These are phyloP conservation scores for Aphelocoma californica DNA, from an alignment of 2,797 vertebrate species.

Conservation along the genomic window DNA sequence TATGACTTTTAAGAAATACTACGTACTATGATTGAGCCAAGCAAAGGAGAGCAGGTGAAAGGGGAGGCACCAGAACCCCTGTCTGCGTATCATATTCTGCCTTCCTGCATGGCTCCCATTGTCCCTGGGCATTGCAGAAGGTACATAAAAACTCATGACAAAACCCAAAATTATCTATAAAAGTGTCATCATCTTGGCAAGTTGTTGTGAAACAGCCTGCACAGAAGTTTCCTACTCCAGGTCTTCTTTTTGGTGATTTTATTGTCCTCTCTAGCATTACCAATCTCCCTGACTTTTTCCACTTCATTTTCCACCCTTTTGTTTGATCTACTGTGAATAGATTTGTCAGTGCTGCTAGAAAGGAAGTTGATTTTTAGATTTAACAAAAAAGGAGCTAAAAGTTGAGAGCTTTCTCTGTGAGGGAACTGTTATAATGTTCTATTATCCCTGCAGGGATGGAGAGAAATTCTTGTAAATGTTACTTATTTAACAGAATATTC, in stretches of 20 bases:
- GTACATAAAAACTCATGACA: neutral
- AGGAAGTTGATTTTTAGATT: constrained; percentile 46
- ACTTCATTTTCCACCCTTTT: neutral
- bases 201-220: neutral
- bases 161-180: neutral
- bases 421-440: constrained; percentile 46
- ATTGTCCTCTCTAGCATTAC: neutral
- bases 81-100: neutral
- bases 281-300: neutral
- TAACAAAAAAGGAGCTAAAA: constrained; percentile 42
- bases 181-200: neutral
- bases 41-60: neutral
- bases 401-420: constrained; percentile 50
- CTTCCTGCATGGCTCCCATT: neutral
- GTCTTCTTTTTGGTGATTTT: neutral
- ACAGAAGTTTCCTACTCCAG: neutral
- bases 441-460: constrained; percentile 56
- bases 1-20: neutral
- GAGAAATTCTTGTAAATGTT: constrained; percentile 60
- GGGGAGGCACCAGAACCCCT: neutral
- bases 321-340: constrained; percentile 32
- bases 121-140: neutral
- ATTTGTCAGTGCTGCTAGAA: constrained; percentile 17
- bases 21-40: neutral
- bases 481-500: constrained; percentile 66